A percentile compares a stretch with the other conserved stretches of the same genome.
phyloP scores from a whole-genome alignment of 2,888 invertebrate species.

The Melanchra persicariae region DNA sequence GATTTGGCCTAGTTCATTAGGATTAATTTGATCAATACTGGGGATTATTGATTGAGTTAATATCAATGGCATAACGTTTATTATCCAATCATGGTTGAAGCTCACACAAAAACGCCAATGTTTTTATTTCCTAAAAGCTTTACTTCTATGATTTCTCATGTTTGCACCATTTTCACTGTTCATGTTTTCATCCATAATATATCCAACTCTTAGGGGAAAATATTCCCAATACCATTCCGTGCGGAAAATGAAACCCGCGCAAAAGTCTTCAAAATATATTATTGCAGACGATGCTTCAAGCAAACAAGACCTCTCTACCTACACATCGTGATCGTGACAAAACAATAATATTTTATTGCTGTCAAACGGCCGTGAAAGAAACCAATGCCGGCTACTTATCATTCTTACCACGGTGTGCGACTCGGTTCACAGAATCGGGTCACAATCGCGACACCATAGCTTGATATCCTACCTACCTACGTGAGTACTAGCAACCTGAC shows the following conservation, averaged over 20 bases:
- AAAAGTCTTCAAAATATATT: conserved; percentile 29
- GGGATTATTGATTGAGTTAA: conserved; percentile 24
- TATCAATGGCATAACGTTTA: not conserved
- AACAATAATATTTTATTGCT: conserved; percentile 58
- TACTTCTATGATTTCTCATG: not conserved
- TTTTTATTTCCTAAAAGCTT: conserved; percentile 4
- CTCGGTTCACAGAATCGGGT: conserved; percentile 58
- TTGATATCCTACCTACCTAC: conserved; percentile 23
- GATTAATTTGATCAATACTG: conserved; percentile 28
- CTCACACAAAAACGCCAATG: no score
- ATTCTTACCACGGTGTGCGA: conserved; percentile 57
- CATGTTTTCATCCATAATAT: conserved; percentile 1
- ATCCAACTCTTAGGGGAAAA: not conserved
- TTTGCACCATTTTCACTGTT: not conserved
- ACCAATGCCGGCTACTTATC: conserved; percentile 55
- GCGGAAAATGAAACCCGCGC: conserved; percentile 1
- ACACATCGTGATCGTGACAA: conserved; percentile 44
- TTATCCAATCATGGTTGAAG: not conserved
- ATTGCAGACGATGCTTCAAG: conserved; percentile 14
- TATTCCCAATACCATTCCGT: conserved; percentile 6
- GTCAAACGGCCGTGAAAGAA: conserved; percentile 49
- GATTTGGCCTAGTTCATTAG: conserved; percentile 30
- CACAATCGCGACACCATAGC: conserved; percentile 41
- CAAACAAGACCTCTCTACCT: conserved; percentile 25
- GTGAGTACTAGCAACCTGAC: conserved; percentile 38